Evolutionary conservation across 1,140 invertebrate genomes (phyloP), one percentile per base, ranked within the genome.

Genomic region (Drosophila pseudoananassae): DNA sequence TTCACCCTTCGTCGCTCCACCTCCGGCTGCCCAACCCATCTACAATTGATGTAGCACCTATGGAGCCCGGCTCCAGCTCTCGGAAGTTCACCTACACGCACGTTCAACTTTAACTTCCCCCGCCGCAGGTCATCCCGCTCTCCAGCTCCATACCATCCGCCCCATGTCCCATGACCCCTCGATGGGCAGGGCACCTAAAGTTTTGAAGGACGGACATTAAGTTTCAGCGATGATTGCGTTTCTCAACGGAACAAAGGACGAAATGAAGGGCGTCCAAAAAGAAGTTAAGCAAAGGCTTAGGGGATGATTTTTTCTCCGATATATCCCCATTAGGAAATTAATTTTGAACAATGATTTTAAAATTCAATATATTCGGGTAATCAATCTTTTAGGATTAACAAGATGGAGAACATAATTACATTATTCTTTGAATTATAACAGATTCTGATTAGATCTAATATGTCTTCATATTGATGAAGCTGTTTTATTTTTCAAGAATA

Each of bases 31-130:
- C 68, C 58, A 75, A 71, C 55, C 82, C 74, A 87, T 87, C 74
- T 78, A 85, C 79, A 87, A 87, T 85, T 85, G 82, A 85, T 85
- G 82, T 82, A 87, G 78, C 82, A 85, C 82, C 82, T 87, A 87
- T 60, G 71, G 78, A 74, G 74, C 52, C 50, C 49, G 31, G 20
- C 14, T 38, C 60, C 64, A 27, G 38, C 57, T 17, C 14, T 33
- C 14, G 27, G 46, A 25, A 17, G 15, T 6, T 20, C 43, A 27
- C 63, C 58, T 25, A 51, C 54, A 76, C 61, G 80, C 75, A 85
- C 74, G 82, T 78, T 75, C 84, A 76, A 65, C 73, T 63, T 53
- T 57, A 25, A 43, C 61, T 47, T 36, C 68, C 31, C 14, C 59
- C 45, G 54, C 76, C 76, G 61, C 83, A 82, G 83, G 83, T 79